Percentiles rank a stretch among this genome's conserved stretches.
Conservation (phyloP, 2,888 invertebrate genomes). For the Alentia gelatinosa region DNA sequence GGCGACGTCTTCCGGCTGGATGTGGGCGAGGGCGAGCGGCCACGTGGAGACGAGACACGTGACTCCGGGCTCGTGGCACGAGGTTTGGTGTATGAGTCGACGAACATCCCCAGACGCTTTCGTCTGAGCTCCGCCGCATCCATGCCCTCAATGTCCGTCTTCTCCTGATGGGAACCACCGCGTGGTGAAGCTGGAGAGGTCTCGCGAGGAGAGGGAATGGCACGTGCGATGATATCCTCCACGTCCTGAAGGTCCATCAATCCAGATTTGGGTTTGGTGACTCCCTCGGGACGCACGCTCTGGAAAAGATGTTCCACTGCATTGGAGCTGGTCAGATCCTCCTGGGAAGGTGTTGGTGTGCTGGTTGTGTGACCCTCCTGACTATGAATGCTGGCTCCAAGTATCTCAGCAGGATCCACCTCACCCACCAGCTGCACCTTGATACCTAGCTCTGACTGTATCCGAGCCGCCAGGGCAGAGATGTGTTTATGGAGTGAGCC, state of each 20-base stretch:
- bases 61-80: not conserved
- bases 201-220: constrained; percentile 29
- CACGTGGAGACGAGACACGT: not conserved
- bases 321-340: not conserved
- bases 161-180: not conserved
- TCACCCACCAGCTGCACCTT: constrained; percentile 44
- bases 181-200: not conserved
- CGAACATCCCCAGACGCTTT: constrained; percentile 51
- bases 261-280: not conserved
- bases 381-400: constrained; percentile 24
- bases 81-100: constrained; percentile 44
- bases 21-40: not conserved
- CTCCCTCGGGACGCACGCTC: constrained; percentile 2
- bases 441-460: constrained; percentile 43
- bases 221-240: constrained; percentile 24
- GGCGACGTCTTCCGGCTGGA: not conserved
- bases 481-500: constrained; percentile 34
- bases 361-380: not conserved
- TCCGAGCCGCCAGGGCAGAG: constrained; percentile 35
- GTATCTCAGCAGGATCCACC: constrained; percentile 32
- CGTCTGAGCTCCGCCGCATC: constrained; percentile 15
- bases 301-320: constrained; percentile 44
- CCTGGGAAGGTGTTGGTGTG: not conserved
- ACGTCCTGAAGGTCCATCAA: not conserved
- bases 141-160: constrained; percentile 15